Evolutionary conservation across 1,140 invertebrate species (phyloP), one percentile per base, ranked within the genome.

Genomic region (Venustaconcha ellipsiformis): DNA sequence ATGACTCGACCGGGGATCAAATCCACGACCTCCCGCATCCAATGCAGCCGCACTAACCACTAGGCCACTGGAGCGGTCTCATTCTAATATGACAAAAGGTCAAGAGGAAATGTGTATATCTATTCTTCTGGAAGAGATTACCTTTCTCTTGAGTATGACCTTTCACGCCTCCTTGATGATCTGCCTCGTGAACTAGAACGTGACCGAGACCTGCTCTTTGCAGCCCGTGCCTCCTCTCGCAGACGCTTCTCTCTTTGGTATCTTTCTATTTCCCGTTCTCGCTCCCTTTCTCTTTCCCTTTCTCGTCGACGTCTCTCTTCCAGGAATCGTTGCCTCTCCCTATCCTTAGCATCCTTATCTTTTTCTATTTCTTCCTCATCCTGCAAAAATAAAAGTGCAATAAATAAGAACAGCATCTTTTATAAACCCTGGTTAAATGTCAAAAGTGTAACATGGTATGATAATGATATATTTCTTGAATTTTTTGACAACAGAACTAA

Each of bases 71-170:
- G n/a, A n/a, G n/a, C n/a, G n/a, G n/a, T n/a, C n/a, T n/a, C n/a
- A n/a, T n/a, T n/a, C n/a, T n/a, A n/a, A n/a, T n/a, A n/a, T n/a
- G n/a, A n/a, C n/a, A n/a, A n/a, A n/a, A n/a, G n/a, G n/a, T n/a
- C n/a, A n/a, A n/a, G n/a, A n/a, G n/a, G n/a, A n/a, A n/a, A n/a
- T n/a, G n/a, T n/a, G n/a, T n/a, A n/a, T n/a, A n/a, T n/a, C n/a
- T n/a, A 70, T 57, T 18, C 0, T 56, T 56, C 18, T 55, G 30
- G 17, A 60, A 26, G 48, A 60, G 59, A 57, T 72, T 72, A 72
- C 70, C 81, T 86, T 74, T 98, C 95, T 88, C 96, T 93, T 87
- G 96, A 95, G 67, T 94, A 91, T 69, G 84, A 83, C 63, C 85
- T 80, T 68, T 74, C 78, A 37, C 84, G 76, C 57, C 79, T 74